These are phyloP conservation scores for Seriola rivoliana DNA, from an alignment of 2,113 vertebrate species.

Conservation along the genomic window DNA sequence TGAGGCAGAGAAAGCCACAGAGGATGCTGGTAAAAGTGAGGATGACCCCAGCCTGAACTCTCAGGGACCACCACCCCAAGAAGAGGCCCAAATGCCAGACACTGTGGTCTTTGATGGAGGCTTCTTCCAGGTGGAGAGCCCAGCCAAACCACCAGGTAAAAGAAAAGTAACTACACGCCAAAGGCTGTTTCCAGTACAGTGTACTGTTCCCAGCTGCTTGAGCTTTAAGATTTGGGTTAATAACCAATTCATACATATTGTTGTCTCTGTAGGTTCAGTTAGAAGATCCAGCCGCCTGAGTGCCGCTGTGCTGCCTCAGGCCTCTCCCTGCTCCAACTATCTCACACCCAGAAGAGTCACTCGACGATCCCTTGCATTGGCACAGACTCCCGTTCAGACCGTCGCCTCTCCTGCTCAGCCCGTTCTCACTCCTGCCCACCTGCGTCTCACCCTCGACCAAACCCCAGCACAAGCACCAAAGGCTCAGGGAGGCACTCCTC, in stretches of 20 bases:
- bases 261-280: constrained; percentile 57
- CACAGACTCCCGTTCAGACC: constrained; percentile 31
- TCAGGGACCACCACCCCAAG: neutral
- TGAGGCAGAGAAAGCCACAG: constrained; percentile 63
- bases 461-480: constrained; percentile 29
- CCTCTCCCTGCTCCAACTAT: constrained; percentile 60
- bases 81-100: neutral
- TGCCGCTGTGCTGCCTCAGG: constrained; percentile 32
- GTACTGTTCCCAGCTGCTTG: neutral
- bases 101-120: constrained; percentile 89
- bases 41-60: neutral
- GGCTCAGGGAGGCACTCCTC: constrained; percentile 48
- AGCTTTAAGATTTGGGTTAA: neutral
- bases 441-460: constrained; percentile 15
- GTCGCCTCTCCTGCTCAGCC: constrained; percentile 15
- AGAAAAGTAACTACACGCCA: neutral
- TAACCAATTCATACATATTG: neutral
- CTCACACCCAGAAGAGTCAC: constrained; percentile 70
- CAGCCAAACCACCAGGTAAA: constrained; percentile 88
- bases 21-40: neutral
- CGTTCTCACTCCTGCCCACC: constrained; percentile 15
- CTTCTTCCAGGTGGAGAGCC: constrained; percentile 93
- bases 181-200: neutral
- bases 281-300: constrained; percentile 74
- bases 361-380: constrained; percentile 42